These are phyloP conservation scores for Cryptophagus acutangulus DNA, from an alignment of 2,888 invertebrate species.

Conservation along the genomic window DNA sequence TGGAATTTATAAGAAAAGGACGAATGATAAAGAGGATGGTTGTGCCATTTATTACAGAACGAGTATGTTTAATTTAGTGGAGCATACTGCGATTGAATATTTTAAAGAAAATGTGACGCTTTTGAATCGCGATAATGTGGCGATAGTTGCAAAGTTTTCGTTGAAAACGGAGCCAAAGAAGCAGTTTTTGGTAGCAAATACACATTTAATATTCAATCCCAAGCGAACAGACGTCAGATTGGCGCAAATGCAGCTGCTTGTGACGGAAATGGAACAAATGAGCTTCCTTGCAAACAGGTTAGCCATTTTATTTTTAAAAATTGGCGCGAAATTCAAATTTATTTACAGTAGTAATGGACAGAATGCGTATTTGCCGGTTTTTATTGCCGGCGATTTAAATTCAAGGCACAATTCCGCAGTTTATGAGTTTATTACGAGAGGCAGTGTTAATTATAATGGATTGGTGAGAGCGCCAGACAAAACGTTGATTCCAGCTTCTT, in stretches of 20 bases:
- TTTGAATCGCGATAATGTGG: constrained; percentile 85
- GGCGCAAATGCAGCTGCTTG: constrained; percentile 77
- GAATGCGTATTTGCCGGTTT: constrained; percentile 62
- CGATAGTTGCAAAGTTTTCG: constrained; percentile 69
- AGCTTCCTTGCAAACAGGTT: constrained; percentile 48
- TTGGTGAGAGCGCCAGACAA: too few relatives aligned
- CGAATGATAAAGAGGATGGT: constrained; percentile 77
- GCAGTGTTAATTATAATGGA: constrained; percentile 52
- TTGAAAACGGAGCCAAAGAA: constrained; percentile 50
- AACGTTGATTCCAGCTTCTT: constrained; percentile 35
- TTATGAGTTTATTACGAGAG: constrained; percentile 62
- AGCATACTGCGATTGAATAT: constrained; percentile 67
- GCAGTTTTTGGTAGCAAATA: constrained; percentile 78
- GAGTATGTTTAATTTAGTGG: constrained; percentile 61
- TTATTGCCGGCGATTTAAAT: constrained; percentile 93
- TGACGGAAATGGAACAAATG: constrained; percentile 80
- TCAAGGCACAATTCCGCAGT: constrained; percentile 69
- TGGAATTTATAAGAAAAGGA: constrained; percentile 78
- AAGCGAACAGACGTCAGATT: constrained; percentile 82
- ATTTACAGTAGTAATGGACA: constrained; percentile 18
- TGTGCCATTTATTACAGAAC: constrained; percentile 82
- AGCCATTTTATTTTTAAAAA: constrained; percentile 5
- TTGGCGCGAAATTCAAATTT: background rate
- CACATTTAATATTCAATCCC: constrained; percentile 92
- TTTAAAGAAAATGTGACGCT: constrained; percentile 57